Conservation (phyloP, 2,113 vertebrate genomes). For the Loxodonta africana region DNA sequence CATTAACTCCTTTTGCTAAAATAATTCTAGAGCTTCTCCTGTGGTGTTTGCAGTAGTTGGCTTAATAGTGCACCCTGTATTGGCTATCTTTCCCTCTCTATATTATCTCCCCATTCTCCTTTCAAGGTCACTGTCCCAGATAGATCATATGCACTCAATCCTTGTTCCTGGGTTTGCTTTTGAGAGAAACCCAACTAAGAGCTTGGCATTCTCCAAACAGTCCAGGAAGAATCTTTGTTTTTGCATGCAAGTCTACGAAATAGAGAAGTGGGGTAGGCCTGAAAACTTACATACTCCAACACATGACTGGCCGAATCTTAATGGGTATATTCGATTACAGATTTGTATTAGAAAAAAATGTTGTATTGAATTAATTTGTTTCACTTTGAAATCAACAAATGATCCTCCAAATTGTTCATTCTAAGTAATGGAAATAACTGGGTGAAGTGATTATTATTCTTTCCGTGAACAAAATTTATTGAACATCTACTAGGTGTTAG, state of each 20-base stretch:
- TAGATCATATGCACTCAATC: neutral
- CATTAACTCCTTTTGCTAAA: neutral
- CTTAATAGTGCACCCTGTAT: neutral
- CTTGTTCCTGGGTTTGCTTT: conserved; percentile 26
- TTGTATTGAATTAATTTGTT: conserved; percentile 40
- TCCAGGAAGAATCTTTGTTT: conserved; percentile 11
- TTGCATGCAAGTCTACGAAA: conserved; percentile 34
- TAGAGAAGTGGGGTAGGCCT: neutral
- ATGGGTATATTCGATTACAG: conserved; percentile 8
- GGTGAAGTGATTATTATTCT: neutral
- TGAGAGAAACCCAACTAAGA: neutral
- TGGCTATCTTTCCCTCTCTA: conserved; percentile 18
- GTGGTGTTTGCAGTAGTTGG: neutral
- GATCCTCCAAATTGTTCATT: neutral
- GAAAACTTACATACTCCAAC: neutral
- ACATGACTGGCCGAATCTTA: conserved; percentile 13
- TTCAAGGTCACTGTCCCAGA: neutral
- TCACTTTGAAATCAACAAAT: conserved; percentile 29
- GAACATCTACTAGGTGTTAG: neutral
- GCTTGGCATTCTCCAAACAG: conserved; percentile 1
- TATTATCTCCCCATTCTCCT: neutral
- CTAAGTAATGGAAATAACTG: conserved; percentile 49
- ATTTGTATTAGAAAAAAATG: neutral
- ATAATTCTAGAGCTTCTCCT: conserved; percentile 3
- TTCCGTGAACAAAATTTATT: neutral